These are phyloP conservation scores for Psephotus haematonotus DNA, from an alignment of 2,113 vertebrate species.

Conservation along the genomic window DNA sequence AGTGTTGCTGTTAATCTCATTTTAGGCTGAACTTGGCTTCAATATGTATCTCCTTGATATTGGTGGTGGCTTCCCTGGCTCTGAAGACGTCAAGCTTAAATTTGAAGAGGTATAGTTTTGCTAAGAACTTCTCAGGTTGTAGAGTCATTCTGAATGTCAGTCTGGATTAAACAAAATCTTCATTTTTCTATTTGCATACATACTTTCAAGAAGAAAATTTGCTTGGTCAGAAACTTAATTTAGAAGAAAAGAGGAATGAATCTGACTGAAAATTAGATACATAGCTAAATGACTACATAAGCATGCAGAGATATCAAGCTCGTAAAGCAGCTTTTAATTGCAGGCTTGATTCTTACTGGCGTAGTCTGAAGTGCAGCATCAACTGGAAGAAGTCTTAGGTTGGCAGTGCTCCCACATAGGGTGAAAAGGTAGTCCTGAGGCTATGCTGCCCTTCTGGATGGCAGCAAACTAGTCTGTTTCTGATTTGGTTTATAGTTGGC, in stretches of 20 bases:
- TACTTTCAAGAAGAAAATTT: neutral
- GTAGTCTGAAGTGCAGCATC: neutral
- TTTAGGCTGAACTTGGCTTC: constrained; percentile 89
- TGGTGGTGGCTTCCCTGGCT: constrained; percentile 97
- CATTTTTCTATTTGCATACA: neutral
- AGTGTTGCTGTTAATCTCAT: neutral
- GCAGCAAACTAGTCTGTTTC: neutral
- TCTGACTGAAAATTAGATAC: neutral
- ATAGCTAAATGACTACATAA: neutral
- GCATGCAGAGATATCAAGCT: neutral
- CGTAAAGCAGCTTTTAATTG: neutral
- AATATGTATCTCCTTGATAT: constrained; percentile 93
- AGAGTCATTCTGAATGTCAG: neutral
- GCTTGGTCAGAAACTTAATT: neutral
- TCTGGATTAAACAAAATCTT: neutral
- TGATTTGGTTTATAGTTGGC: neutral
- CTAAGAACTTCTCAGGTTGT: neutral
- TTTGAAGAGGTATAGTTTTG: constrained; percentile 90
- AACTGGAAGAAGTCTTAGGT: neutral
- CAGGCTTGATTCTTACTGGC: neutral
- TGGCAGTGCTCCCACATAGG: neutral
- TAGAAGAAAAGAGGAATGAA: neutral
- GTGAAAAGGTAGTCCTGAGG: neutral
- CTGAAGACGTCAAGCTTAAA: constrained; percentile 91
- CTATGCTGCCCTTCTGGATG: neutral